Evolutionary conservation across 2,113 vertebrate genomes (phyloP), one percentile per base, ranked within the genome.

Genomic region (Erythrocebus patas): DNA sequence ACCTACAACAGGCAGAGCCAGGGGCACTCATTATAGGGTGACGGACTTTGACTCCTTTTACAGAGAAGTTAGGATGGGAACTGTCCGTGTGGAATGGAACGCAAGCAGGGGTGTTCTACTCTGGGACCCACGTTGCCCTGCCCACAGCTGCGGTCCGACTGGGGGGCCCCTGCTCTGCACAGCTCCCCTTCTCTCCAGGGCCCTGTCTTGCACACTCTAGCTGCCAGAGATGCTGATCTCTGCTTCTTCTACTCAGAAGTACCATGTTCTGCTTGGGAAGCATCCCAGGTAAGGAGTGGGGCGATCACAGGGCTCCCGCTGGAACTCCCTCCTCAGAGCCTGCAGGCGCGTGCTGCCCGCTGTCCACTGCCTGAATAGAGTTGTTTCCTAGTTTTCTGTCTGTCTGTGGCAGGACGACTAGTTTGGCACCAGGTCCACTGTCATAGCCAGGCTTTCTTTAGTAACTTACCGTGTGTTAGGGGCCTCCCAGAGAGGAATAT

Each of bases 71-170:
- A 38, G 12, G 35, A 50, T 6, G 50, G 6, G 35, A 73, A 50
- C 59, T 52, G 16, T 8, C 61, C 12, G 1, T 0, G 5, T 6
- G n/a, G 48, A 8, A 8, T 0, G 35, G 59, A 9, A 68, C 1
- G 48, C 10, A 23, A 40, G 59, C 3, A 2, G 57, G 27, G 45
- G 16, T 11, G 4, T 5, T 25, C 1, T 25, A 64, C 27, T 64
- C 52, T 92, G 5, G 66, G 12, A 40, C 50, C 32, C 18, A n/a
- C 14, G 18, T 4, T 25, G 64, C 70, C 17, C 3, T 27, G 18
- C 50, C 13, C 50, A 59, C 27, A n/a, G 79, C 50, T 66, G 25
- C 0, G 22, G 59, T 6, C 35, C 3, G 3, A 40, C 6, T 25
- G 32, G 83, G 20, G 12, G 22, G 23, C 25, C 12, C 10, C 76